These are phyloP conservation scores for Siniperca undulata DNA, from an alignment of 2,797 vertebrate genomes.

Conservation along the genomic window DNA sequence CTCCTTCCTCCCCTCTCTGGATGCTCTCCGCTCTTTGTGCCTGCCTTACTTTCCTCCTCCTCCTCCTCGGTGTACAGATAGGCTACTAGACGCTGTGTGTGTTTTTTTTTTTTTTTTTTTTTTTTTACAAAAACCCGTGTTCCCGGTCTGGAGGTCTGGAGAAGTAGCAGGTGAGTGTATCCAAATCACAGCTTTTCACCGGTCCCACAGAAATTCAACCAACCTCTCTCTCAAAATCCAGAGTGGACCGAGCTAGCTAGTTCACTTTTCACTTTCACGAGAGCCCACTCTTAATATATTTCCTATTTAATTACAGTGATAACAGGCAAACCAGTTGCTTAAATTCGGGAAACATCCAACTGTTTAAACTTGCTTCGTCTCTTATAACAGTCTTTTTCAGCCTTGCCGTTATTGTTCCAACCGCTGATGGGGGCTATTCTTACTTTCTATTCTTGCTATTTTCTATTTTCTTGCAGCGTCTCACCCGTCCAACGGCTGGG, in stretches of 20 bases:
- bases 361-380: slow-evolving; percentile 32
- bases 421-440: background rate
- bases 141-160: slow-evolving; percentile 45
- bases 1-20: slow-evolving; percentile 74
- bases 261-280: slow-evolving; percentile 45
- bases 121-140: slow-evolving; percentile 33
- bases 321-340: slow-evolving; percentile 3
- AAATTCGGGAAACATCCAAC: slow-evolving; percentile 16
- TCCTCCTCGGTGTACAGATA: slow-evolving; percentile 41
- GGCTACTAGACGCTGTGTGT: slow-evolving; percentile 32
- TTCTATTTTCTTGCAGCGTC: slow-evolving; percentile 37
- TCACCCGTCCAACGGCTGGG: slow-evolving; percentile 53
- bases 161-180: slow-evolving; percentile 44
- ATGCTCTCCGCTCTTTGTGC: slow-evolving; percentile 81
- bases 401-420: background rate
- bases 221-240: slow-evolving; percentile 21
- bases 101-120: too few relatives aligned
- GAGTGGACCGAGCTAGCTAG: slow-evolving; percentile 5
- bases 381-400: background rate
- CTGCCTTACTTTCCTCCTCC: slow-evolving; percentile 44
- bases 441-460: slow-evolving; percentile 12
- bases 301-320: slow-evolving; percentile 36
- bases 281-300: slow-evolving; percentile 21
- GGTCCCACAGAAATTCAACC: slow-evolving; percentile 16
- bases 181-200: slow-evolving; percentile 53